These are phyloP conservation scores for Phylloscopus trochiloides DNA, from an alignment of 2,113 vertebrate genomes.

Conservation along the genomic window DNA sequence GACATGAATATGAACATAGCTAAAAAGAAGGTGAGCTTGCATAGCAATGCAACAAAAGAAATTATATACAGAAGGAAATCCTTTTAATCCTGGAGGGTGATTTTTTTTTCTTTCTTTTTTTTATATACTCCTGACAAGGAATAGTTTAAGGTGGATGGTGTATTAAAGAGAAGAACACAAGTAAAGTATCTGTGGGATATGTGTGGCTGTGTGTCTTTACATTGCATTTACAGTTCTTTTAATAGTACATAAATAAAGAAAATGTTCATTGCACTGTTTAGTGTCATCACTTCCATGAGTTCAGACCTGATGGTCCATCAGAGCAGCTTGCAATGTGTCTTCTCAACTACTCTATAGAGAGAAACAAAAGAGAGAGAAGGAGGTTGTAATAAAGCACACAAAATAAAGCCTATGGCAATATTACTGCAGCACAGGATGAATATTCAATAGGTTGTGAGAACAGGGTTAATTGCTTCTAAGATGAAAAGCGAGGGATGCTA, in stretches of 20 bases:
- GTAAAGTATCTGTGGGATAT: constrained; percentile 88
- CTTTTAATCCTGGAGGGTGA: constrained; percentile 76
- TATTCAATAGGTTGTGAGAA: background rate
- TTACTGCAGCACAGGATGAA: background rate
- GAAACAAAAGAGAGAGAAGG: constrained; percentile 44
- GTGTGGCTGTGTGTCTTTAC: constrained; percentile 96
- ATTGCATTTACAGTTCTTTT: constrained; percentile 97
- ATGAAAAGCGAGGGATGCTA: background rate
- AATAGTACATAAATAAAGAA: constrained; percentile 87
- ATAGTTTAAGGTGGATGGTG: constrained; percentile 91
- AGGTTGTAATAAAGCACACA: background rate
- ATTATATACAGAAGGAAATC: constrained; percentile 95
- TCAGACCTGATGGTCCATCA: constrained; percentile 78
- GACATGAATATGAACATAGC: constrained; percentile 87
- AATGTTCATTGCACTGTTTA: constrained; percentile 87
- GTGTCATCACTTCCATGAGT: constrained; percentile 81
- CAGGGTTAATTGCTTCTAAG: background rate
- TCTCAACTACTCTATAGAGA: constrained; percentile 87
- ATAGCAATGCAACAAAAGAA: constrained; percentile 99
- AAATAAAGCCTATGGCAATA: background rate
- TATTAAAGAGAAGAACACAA: constrained; percentile 87
- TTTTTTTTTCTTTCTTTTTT: constrained; percentile 71
- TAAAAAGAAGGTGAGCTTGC: constrained; percentile 92
- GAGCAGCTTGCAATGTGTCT: constrained; percentile 77
- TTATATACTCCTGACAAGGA: constrained; percentile 82